Base-by-base conservation (phyloP, 2,888 invertebrate species). In the Chesias legatella region DNA sequence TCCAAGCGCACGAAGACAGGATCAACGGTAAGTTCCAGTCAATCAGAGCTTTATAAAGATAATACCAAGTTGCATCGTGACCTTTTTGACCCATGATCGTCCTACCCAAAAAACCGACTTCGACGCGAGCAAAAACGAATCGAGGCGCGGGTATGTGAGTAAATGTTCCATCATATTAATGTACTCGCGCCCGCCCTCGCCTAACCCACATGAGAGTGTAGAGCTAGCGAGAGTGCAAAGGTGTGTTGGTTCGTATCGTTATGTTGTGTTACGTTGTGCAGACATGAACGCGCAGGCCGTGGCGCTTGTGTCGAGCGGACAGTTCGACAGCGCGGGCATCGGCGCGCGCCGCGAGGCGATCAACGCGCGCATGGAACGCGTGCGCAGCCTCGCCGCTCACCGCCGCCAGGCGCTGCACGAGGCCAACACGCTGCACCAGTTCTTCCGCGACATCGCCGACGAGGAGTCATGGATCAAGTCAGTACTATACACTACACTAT, bases 391-490 rank as follows among this genome's bases (percentile, higher is more conserved):
- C 58, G 97, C 98, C 33, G 95, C 96, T 28, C 96, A 98, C 70
- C 91, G 99, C 30, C 95, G 98, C 67, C 95, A 95, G 6, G 90
- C 97, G 21, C 90, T 99, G 43, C 95, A 97, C 79, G 99, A 99
- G 83, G 98, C 99, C 26, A 95, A 98, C 74, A 98, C 98, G 4
- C 91, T 99, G 72, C 99, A 99, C 81, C 99, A 99, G 88, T 99
- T 99, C 94, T 97, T 99, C 92, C 90, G 99, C 37, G 99, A 99
- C 75, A 98, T 99, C 74, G 99, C 99, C 51, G 99, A 99, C 73
- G 99, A 99, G 86, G 99, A 99, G 84, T 97, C 98, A 5, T 99
- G 99, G 99, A 99, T 99, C 78, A 99, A 98, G 94, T 93, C 47
- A 58, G 76, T 68, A n/a, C n/a, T n/a, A 9, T 23, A n/a, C 13